Conservation (phyloP, 2,113 vertebrate genomes). For the Hemicordylus capensis region DNA sequence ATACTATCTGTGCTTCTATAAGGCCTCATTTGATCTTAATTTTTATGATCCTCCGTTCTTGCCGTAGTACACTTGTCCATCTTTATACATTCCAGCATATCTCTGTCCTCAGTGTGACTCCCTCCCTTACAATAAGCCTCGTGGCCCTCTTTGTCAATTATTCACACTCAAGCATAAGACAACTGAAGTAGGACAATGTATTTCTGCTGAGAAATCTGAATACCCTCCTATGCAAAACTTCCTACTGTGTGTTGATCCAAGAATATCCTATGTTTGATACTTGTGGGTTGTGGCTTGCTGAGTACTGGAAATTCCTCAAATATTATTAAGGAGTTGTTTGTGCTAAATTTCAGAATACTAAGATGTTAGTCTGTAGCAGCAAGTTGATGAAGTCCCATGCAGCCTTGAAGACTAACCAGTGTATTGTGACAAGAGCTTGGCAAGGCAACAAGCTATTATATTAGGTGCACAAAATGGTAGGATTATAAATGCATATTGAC, state of each 20-base stretch:
- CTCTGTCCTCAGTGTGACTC: background rate
- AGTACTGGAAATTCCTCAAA: background rate
- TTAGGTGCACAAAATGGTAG: background rate
- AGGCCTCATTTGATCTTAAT: rapidly evolving
- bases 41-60: background rate
- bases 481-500: background rate
- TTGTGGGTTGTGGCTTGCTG: background rate
- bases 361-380: background rate
- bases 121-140: background rate
- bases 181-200: background rate
- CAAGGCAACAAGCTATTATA: background rate
- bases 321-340: background rate
- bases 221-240: background rate
- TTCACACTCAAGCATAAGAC: background rate
- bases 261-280: background rate
- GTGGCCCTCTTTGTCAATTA: background rate
- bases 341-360: background rate
- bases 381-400: background rate
- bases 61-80: background rate
- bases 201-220: rapidly evolving
- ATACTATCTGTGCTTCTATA: background rate
- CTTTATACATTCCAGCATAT: background rate
- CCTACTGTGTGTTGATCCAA: background rate
- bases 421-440: background rate
- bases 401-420: background rate